Base-by-base conservation (phyloP, 2,113 vertebrate species). In the Chloebia gouldiae region DNA sequence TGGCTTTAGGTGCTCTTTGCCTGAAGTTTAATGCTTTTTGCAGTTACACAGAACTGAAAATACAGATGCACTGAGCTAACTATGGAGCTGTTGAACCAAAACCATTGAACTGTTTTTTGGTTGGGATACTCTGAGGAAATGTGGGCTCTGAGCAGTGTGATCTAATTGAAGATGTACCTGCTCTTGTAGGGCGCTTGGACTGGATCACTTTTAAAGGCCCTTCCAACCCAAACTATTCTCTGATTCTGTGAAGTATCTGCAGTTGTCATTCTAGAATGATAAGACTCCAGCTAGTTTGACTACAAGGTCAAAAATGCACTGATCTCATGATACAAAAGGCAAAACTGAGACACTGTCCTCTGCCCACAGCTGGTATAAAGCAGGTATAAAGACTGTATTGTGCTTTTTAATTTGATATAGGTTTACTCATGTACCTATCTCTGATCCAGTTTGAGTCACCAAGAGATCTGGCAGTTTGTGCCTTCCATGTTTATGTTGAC, bases 241-340 rank as follows among this genome's bases (percentile, higher is more conserved):
- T 70, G 35, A 42, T 69, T 63, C 39, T 60, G n/a, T 31, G 4
- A 75, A 75, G 23, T 21, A 73, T 61, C 68, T 81, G 47, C 45
- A 65, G 13, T n/a, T 80, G 51, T 61, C 75, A 37, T 65, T 88
- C 40, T 39, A 33, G 39, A 77, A 19, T 57, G 33, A 31, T 42
- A 35, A 31, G 81, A 47, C 22, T 71, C 13, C 51, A 45, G 0
- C 4, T 73, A 2, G 28, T 85, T 90, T 49, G 60, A 25, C n/a
- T 39, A 6, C 17, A 44, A 16, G 5, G 37, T 77, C 19, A 86
- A 40, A 93, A 82, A 81, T 33, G 23, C 33, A 13, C 6, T 65
- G 71, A 15, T 79, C 19, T 83, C 4, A 0, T 0, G 0, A 13
- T 80, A 25, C 50, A 79, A 42, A 92, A 44, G 68, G 37, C 35